Base-by-base conservation (phyloP, 2,888 invertebrate species). In the Ormyrus thymus region DNA sequence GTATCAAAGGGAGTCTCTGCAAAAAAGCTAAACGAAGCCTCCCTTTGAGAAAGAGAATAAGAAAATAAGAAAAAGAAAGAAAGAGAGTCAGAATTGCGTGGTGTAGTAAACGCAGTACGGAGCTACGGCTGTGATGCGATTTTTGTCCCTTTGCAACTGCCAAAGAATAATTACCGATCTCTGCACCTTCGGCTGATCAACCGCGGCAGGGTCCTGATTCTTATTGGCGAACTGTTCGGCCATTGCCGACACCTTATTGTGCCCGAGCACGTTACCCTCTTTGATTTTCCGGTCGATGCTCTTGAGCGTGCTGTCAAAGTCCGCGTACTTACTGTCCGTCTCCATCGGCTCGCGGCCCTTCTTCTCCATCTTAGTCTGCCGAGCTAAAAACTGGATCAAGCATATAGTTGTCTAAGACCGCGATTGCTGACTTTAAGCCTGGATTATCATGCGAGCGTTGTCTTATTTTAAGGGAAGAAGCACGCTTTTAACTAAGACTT, bases 241-340 rank as follows among this genome's bases (percentile, higher is more conserved):
- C 91, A 97, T 94, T 76, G 94, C 94, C 55, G 97, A 97, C 9
- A 97, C 97, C 90, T 95, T 95, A 89, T 95, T 95, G 83, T 91
- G 92, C 68, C 94, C 94, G 83, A 95, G 90, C 68, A 93, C 91
- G 84, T 93, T 93, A 86, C 97, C 96, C 92, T 97, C 95, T 90
- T 94, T 94, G 82, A 95, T 91, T 90, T 95, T 94, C 87, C 93
- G 92, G 85, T 95, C 95, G 82, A 95, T 90, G 85, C 92, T 92
- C 86, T 94, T 94, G 82, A 96, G 91, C 55, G 93, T 94, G 84
- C 92, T 92, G 90, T 96, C 96, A 85, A 95, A 94, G 84, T 94
- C 93, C 64, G 93, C 92, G 89, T 93, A 95, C 91, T 94, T 95
- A 84, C 86, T 92, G 84, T 92, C 92, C 74, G 91, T 90, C 82